These are phyloP conservation scores for Mesochorus sp. DNA, from an alignment of 2,888 invertebrate species.

Conservation along the genomic window DNA sequence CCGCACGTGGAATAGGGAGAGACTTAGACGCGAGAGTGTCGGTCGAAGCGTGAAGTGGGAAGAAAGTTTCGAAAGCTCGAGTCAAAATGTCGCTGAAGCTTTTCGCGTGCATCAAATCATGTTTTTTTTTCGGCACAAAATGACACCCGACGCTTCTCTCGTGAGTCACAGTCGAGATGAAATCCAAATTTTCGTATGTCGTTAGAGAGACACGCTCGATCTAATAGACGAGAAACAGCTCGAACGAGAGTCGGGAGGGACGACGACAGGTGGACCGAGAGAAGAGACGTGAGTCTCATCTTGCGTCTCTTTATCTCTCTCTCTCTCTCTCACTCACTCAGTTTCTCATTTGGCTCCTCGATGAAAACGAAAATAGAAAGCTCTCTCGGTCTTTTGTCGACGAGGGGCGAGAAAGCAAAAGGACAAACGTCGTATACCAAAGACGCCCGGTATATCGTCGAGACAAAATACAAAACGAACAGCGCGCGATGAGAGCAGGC, in stretches of 20 bases:
- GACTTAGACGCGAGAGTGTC: not conserved
- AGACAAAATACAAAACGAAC: conserved; percentile 21
- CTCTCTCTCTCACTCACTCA: not conserved
- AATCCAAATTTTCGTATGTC: not conserved
- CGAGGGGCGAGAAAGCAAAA: conserved; percentile 37
- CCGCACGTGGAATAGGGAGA: not conserved
- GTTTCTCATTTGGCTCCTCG: conserved; percentile 31
- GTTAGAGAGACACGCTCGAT: conserved; percentile 32
- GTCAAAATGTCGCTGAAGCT: not conserved
- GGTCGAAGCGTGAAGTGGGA: not conserved
- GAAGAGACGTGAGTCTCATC: conserved; percentile 34
- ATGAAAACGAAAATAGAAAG: conserved; percentile 58
- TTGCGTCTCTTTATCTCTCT: conserved; percentile 7
- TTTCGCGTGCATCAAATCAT: not conserved
- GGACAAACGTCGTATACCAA: conserved; percentile 49
- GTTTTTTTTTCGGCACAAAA: not conserved
- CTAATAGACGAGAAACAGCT: conserved; percentile 19
- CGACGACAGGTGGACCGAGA: conserved; percentile 78
- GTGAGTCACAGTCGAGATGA: not conserved
- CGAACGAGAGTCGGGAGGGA: conserved; percentile 64
- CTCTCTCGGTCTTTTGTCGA: conserved; percentile 45
- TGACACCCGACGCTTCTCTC: no score
- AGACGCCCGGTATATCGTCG: conserved; percentile 24
- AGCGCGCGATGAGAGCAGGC: not conserved
- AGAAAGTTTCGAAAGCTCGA: conserved; percentile 4